These are phyloP conservation scores for Harlomillsia oculata DNA, from an alignment of 1,140 invertebrate genomes.

Conservation along the genomic window DNA sequence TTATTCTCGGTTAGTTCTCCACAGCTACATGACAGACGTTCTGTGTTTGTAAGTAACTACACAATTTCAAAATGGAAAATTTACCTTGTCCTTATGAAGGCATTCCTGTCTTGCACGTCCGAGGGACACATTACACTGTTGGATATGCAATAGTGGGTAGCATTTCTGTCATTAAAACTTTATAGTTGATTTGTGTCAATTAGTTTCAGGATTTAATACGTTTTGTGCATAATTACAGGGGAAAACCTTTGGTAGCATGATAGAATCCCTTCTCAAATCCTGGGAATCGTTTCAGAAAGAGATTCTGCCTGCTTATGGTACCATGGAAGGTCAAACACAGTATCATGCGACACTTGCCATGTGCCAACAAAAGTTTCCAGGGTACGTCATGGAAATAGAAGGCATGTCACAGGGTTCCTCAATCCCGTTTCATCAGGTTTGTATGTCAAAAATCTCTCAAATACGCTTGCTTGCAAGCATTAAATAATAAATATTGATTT, in stretches of 20 bases:
- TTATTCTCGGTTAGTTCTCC: no score
- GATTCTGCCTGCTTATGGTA: conserved; percentile 59
- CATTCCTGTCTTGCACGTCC: no score
- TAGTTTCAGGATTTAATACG: no score
- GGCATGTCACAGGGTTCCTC: conserved; percentile 73
- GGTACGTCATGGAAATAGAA: conserved; percentile 70
- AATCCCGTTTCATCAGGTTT: conserved; percentile 68
- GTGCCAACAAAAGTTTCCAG: conserved; percentile 60
- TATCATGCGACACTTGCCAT: conserved; percentile 62
- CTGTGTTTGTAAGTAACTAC: no score
- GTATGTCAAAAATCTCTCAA: background rate
- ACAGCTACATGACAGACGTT: no score
- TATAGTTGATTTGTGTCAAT: no score
- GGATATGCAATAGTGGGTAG: no score
- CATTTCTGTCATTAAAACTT: no score
- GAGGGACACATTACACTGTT: no score
- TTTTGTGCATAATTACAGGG: conserved; percentile 49
- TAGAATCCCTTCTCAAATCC: conserved; percentile 55
- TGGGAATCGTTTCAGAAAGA: conserved; percentile 55
- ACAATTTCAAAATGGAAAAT: no score
- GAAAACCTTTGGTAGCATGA: conserved; percentile 60
- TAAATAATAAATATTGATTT: background rate
- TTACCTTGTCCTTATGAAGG: no score
- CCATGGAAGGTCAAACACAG: conserved; percentile 52
- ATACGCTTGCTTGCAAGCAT: background rate